Base-by-base conservation (phyloP, 92 coral and sea anemone genomes). In the Actinostola sp. region DNA sequence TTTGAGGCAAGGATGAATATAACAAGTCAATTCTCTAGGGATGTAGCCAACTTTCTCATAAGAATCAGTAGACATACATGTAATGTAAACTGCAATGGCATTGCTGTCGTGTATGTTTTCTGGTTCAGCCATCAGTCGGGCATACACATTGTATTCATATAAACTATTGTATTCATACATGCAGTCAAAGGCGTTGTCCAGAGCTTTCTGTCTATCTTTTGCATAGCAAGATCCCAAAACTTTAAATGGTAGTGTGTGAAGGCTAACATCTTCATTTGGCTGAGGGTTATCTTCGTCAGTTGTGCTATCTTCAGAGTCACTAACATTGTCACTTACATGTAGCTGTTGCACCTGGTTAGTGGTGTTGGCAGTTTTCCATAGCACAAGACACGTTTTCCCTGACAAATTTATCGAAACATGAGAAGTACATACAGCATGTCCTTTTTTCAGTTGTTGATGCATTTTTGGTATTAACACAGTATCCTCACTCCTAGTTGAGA, bases 91-190 rank as follows among this genome's bases (percentile, higher is more conserved):
- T n/a, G 84, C 85, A 82, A 82, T 82, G 8, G 80, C 87, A 86
- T 75, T 44, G 6, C 15, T 32, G 62, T 82, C 92, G 41, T 77
- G 46, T 8, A 30, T 30, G 53, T 86, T 81, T 0, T 88, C 85
- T 51, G 86, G 83, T 49, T 83, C 88, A 26, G 83, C 72, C 59
- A 50, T 25, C 8, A 88, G 72, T 63, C 50, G 77, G 0, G 50
- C 88, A 78, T 66, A 78, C 1, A 88, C 76, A 20, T 76, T 79
- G 24, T n/a, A n/a, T n/a, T n/a, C n/a, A n/a, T n/a, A n/a, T n/a
- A n/a, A n/a, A n/a, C 88, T 83, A 71, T 88, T 88, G 34, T 83
- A 45, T 42, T 88, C 92, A 55, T 88, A 65, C 61, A 83, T 7
- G 34, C 65, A 46, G 0, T 67, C 66, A 48, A 24, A 78, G 25